Conservation (phyloP, 2,888 invertebrate genomes). For the Heliconius hortense region DNA sequence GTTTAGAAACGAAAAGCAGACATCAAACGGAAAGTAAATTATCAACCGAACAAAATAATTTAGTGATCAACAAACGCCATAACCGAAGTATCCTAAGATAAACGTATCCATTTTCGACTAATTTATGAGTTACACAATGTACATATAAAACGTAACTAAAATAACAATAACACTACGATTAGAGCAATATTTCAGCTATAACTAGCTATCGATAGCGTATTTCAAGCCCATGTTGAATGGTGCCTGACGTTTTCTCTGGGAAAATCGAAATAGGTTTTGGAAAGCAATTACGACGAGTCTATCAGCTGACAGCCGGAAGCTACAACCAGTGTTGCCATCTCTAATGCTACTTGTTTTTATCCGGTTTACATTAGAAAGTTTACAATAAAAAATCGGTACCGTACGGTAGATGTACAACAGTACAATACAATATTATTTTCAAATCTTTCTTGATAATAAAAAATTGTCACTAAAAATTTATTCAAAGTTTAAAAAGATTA, state of each 20-base stretch:
- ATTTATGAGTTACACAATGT: slow-evolving; percentile 80
- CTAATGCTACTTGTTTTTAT: slow-evolving; percentile 37
- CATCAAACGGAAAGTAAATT: slow-evolving; percentile 80
- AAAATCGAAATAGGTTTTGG: slow-evolving; percentile 80
- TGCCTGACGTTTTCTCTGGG: slow-evolving; percentile 81
- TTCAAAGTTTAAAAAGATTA: neutral
- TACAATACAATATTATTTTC: neutral
- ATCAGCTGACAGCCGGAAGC: slow-evolving; percentile 82
- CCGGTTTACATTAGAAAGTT: neutral
- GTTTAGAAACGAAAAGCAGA: slow-evolving; percentile 78
- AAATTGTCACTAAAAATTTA: neutral
- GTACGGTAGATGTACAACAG: too few species aligned
- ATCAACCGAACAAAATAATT: slow-evolving; percentile 79
- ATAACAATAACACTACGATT: slow-evolving; percentile 81
- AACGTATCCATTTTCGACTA: slow-evolving; percentile 81
- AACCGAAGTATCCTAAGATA: slow-evolving; percentile 77
- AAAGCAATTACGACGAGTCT: slow-evolving; percentile 68
- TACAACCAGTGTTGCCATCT: slow-evolving; percentile 55
- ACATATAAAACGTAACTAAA: slow-evolving; percentile 80
- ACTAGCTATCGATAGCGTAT: slow-evolving; percentile 82
- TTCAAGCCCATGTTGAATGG: slow-evolving; percentile 82
- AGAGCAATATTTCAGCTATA: slow-evolving; percentile 81
- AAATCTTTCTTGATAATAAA: neutral
- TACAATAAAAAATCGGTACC: neutral
- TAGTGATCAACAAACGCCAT: slow-evolving; percentile 83